Conservation (phyloP, 2,888 invertebrate genomes). For the Nemotelus nigrinus region DNA sequence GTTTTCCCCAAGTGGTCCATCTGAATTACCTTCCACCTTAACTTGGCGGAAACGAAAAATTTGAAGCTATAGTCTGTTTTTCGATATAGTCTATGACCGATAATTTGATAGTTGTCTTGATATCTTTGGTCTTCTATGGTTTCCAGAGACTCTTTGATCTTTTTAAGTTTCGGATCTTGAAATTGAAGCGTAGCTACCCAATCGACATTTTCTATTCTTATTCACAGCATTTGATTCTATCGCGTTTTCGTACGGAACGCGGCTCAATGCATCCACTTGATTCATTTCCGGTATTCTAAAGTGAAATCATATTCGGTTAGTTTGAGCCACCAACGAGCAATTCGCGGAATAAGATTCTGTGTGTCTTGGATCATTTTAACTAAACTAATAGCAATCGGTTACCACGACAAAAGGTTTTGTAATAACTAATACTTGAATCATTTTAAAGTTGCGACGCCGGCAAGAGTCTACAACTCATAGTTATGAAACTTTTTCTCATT, state of each 20-base stretch:
- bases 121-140: not conserved
- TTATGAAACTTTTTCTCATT: not conserved
- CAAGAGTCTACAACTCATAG: conserved; percentile 8
- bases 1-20: conserved; percentile 44
- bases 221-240: conserved; percentile 18
- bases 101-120: not conserved
- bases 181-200: conserved; percentile 51
- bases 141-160: no score
- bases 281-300: conserved; percentile 31
- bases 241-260: conserved; percentile 36
- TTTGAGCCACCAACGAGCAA: conserved; percentile 24
- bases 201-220: conserved; percentile 36
- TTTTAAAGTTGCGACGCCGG: not conserved
- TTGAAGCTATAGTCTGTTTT: conserved; percentile 17
- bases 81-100: not conserved
- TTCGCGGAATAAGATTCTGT: conserved; percentile 6
- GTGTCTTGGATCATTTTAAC: not conserved
- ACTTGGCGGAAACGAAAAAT: conserved; percentile 45
- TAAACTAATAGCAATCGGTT: conserved; percentile 6
- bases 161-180: conserved; percentile 17
- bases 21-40: conserved; percentile 45
- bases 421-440: conserved; percentile 17
- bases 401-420: conserved; percentile 6
- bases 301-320: conserved; percentile 28
- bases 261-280: conserved; percentile 45